phyloP scores from a whole-genome alignment of 2,113 vertebrate species.

The Pseudorasbora parva region DNA sequence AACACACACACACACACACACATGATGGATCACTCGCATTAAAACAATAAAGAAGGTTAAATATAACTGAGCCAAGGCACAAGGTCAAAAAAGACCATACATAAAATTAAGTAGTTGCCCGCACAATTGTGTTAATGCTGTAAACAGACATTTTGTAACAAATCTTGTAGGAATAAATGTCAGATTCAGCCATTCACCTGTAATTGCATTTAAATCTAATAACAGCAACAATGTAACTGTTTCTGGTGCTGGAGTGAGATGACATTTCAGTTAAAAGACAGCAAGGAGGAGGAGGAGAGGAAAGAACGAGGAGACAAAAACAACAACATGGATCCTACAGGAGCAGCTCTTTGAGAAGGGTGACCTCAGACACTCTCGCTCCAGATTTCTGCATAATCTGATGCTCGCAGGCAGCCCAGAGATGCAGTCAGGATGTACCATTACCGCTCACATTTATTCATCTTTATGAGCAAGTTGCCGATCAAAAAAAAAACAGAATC shows the following conservation, averaged over 20 bases:
- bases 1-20: neutral
- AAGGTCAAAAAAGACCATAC: neutral
- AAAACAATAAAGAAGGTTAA: neutral
- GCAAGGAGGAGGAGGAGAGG: constrained; percentile 12
- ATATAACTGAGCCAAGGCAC: neutral
- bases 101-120: neutral
- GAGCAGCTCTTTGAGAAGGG: constrained; percentile 21
- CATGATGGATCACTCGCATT: neutral
- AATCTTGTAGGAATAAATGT: constrained; percentile 27
- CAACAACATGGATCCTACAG: constrained; percentile 18
- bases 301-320: constrained; percentile 56
- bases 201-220: constrained; percentile 47
- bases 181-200: constrained; percentile 34
- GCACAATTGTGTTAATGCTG: neutral
- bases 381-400: constrained; percentile 66
- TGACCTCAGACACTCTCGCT: constrained; percentile 52
- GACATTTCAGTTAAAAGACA: constrained; percentile 46
- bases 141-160: neutral
- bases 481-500: constrained; percentile 61
- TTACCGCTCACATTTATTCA: constrained; percentile 68
- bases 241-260: constrained; percentile 41
- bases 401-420: constrained; percentile 55
- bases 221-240: constrained; percentile 25
- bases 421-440: constrained; percentile 66
- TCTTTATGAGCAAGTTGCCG: constrained; percentile 66